Evolutionary conservation across 2,797 vertebrate species (phyloP).

Genomic region (Vespertilio murinus): DNA sequence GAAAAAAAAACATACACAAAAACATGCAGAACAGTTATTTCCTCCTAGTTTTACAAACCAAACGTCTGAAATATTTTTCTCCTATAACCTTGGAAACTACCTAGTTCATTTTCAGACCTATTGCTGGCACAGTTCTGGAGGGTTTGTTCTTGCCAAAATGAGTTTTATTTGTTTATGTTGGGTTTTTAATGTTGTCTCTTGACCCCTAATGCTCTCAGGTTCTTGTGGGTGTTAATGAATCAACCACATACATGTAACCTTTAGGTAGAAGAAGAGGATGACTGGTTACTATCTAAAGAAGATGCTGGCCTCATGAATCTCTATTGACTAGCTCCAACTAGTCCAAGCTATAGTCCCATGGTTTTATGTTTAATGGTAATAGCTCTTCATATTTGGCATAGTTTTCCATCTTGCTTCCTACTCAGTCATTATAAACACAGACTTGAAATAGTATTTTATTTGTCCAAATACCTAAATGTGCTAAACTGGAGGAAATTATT

Average conservation of each 20-base stretch:
- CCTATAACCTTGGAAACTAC: slow-evolving; percentile 24
- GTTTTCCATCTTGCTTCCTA: slow-evolving; percentile 63
- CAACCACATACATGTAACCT: slow-evolving; percentile 56
- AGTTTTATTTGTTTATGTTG: slow-evolving; percentile 50
- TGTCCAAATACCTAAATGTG: slow-evolving; percentile 74
- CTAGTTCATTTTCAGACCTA: slow-evolving; percentile 1
- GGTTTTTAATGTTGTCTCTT: slow-evolving; percentile 54
- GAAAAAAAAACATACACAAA: background rate
- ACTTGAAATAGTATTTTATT: slow-evolving; percentile 81
- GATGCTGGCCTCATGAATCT: slow-evolving; percentile 21
- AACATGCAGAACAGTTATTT: background rate
- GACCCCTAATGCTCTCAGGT: slow-evolving; percentile 70
- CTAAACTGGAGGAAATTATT: slow-evolving; percentile 74
- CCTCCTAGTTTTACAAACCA: slow-evolving; percentile 17
- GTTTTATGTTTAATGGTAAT: slow-evolving; percentile 61
- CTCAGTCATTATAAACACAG: slow-evolving; percentile 65
- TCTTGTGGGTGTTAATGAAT: slow-evolving; percentile 50
- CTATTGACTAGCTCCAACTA: slow-evolving; percentile 39
- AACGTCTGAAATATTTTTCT: slow-evolving; percentile 16
- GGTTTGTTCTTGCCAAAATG: slow-evolving; percentile 51
- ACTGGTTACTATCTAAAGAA: slow-evolving; percentile 46
- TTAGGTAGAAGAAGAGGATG: slow-evolving; percentile 21
- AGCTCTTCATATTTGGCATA: slow-evolving; percentile 42
- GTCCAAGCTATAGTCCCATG: slow-evolving; percentile 59
- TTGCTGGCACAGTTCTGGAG: slow-evolving; percentile 27